Conservation (phyloP, 2,797 vertebrate species). For the Fistularia tabacaria region DNA sequence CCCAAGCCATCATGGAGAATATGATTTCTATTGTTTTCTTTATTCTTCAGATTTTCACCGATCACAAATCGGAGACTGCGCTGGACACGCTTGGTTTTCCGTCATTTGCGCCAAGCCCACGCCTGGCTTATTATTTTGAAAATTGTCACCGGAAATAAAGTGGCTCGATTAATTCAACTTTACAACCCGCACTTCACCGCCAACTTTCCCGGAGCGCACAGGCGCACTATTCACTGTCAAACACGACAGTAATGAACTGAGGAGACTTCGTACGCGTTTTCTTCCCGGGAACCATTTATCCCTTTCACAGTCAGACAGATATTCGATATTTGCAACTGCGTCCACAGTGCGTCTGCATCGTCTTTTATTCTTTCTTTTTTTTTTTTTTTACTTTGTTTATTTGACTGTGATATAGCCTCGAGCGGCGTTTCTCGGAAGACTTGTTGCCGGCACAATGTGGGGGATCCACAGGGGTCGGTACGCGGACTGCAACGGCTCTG, state of each 20-base stretch:
- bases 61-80: too few relatives aligned
- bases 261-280: conserved; percentile 38
- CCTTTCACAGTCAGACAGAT: neutral
- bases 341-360: neutral
- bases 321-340: conserved; percentile 25
- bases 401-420: conserved; percentile 4
- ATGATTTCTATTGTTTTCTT: too few relatives aligned
- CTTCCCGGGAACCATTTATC: conserved; percentile 15
- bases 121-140: conserved; percentile 27
- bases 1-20: too few relatives aligned
- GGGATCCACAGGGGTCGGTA: conserved; percentile 72
- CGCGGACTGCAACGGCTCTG: conserved; percentile 73
- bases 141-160: neutral
- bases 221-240: conserved; percentile 57
- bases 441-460: conserved; percentile 68
- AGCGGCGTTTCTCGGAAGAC: conserved; percentile 18
- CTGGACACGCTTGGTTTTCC: too few relatives aligned
- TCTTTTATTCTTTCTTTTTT: neutral
- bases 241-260: conserved; percentile 33
- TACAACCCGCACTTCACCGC: conserved; percentile 51
- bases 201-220: conserved; percentile 65
- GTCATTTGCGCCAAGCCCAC: too few relatives aligned
- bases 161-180: conserved; percentile 2
- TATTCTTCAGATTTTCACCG: too few relatives aligned
- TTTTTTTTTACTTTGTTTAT: neutral